Evolutionary conservation across 2,888 invertebrate species (phyloP).

Genomic region (Noctua comes): DNA sequence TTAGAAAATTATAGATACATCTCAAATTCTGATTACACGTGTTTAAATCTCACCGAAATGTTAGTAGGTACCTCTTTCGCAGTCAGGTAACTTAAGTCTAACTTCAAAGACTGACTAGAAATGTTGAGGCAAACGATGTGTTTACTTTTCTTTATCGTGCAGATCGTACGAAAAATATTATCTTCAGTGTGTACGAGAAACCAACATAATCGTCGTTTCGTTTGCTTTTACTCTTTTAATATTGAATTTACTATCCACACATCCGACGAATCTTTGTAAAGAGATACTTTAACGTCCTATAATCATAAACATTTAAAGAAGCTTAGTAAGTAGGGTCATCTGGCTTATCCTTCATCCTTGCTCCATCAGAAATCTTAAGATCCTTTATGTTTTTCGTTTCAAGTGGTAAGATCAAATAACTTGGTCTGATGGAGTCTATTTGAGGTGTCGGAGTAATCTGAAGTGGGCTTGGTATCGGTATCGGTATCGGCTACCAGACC

Average conservation of each 20-base stretch:
- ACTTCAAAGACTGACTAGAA: not conserved
- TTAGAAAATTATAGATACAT: not conserved
- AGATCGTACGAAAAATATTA: not conserved
- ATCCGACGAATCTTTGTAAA: constrained; percentile 32
- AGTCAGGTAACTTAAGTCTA: not conserved
- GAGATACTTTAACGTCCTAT: constrained; percentile 41
- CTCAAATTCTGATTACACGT: not conserved
- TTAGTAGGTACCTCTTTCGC: not conserved
- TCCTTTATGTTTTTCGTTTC: constrained; percentile 70
- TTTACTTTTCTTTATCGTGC: not conserved
- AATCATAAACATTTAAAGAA: constrained; percentile 56
- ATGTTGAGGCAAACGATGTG: not conserved
- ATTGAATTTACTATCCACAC: constrained; percentile 34
- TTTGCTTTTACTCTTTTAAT: constrained; percentile 3
- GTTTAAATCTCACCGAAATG: not conserved
- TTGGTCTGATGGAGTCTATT: constrained; percentile 82
- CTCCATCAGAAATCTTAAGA: constrained; percentile 47
- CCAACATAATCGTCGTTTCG: not conserved
- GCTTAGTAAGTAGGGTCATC: constrained; percentile 51
- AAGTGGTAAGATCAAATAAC: constrained; percentile 86
- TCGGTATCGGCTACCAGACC: constrained; percentile 72
- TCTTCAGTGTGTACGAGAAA: not conserved
- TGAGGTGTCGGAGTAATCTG: constrained; percentile 87
- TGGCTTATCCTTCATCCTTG: constrained; percentile 53
- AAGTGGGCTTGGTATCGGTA: constrained; percentile 74